Base-by-base conservation (phyloP, 35 echinoderm and acorn worm genomes). In the Hemicentrotus pulcherrimus region DNA sequence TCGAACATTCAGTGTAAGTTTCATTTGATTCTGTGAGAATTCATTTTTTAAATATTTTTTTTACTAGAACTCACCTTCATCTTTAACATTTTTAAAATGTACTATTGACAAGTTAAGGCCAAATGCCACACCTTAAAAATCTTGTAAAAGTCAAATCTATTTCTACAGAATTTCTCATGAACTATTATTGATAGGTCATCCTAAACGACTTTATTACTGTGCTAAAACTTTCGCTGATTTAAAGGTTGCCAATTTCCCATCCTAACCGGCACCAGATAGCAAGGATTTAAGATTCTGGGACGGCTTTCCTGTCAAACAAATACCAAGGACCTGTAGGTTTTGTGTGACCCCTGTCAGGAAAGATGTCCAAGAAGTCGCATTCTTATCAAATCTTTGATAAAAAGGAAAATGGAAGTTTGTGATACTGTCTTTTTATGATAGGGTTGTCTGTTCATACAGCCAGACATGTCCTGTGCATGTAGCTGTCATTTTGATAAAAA, bases 321-420 rank as follows among this genome's bases (percentile, higher is more conserved):
- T 78, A 78, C 65, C 65, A 78, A 78, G 65, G 65, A 78, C 65
- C 65, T 78, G 65, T 78, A 78, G 65, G 19, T 78, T 78, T 78
- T 6, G n/a, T 28, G 65, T 78, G 65, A 78, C 65, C 65, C 65
- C 65, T 28, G 65, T 24, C 65, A 78, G 65, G 65, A 78, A 78
- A 78, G 19, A 78, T 78, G 65, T 78, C 65, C 19, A n/a, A 78
- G 65, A 78, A 78, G 65, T 78, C 28, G 19, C 65, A 24, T 28
- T 78, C 65, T n/a, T 78, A 78, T 78, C 65, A 4, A 78, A 78
- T 78, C 65, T 78, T 18, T 78, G 61, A 28, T 71, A 71, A 71
- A 71, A 71, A 71, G 24, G 28, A 78, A 78, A 78, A n/a, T 22
- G 5, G 24, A 15, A 78, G 19, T n/a, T 7, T n/a, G 19, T 28